Conservation (phyloP, 2,113 vertebrate species). For the Machaerirhynchus nigripectus region DNA sequence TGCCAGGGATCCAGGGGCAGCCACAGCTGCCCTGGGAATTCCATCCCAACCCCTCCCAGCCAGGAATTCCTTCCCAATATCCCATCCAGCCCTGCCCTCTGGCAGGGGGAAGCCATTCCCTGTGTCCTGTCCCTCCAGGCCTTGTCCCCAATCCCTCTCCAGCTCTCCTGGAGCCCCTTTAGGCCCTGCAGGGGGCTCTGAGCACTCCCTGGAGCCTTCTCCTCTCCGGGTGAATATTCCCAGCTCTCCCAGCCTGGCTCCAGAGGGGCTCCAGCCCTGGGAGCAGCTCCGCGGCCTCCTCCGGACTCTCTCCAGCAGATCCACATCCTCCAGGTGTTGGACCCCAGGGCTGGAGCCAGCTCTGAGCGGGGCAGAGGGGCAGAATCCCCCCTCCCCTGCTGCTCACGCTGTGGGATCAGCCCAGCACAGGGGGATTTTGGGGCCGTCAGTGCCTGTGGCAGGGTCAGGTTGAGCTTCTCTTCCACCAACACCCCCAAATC, state of each 20-base stretch:
- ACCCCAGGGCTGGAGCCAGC: neutral
- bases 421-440: neutral
- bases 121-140: too few relatives aligned
- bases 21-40: neutral
- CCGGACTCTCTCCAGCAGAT: neutral
- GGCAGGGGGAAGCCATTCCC: neutral
- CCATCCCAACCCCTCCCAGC: neutral
- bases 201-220: neutral
- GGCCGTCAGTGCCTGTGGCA: neutral
- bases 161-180: too few relatives aligned
- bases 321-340: neutral
- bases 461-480: neutral
- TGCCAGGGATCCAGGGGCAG: neutral
- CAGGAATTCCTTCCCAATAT: neutral
- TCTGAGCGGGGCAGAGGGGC: neutral
- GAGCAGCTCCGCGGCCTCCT: neutral
- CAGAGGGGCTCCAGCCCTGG: neutral
- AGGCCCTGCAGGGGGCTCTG: too few relatives aligned
- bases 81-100: rapidly evolving
- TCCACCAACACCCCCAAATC: neutral
- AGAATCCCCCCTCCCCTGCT: neutral
- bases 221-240: neutral
- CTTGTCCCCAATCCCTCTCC: too few relatives aligned
- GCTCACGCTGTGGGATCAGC: neutral
- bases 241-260: neutral